These are phyloP conservation scores for Ploceus nigricollis DNA, from an alignment of 2,113 vertebrate genomes.

Conservation along the genomic window DNA sequence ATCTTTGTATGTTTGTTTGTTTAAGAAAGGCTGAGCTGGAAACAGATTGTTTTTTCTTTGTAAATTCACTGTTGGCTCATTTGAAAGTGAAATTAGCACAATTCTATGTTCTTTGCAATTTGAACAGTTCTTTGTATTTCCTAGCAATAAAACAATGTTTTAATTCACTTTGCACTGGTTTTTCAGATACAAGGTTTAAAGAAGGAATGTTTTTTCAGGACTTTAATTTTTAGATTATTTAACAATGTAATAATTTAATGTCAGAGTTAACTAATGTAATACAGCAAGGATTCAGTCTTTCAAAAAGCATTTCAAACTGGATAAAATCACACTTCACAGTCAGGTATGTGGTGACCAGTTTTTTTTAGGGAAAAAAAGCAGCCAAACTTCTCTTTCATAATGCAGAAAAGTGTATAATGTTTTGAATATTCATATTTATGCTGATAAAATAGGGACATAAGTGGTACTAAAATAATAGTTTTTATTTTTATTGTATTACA, in stretches of 20 bases:
- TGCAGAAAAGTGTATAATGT: neutral
- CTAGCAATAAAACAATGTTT: slow-evolving; percentile 2
- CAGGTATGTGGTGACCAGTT: neutral
- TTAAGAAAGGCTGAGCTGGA: neutral
- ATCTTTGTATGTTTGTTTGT: neutral
- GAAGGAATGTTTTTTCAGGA: neutral
- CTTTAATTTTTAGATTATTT: neutral
- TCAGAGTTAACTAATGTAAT: neutral
- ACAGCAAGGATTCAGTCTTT: neutral
- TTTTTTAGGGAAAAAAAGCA: neutral
- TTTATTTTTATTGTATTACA: neutral
- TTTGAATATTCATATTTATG: neutral
- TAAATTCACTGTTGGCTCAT: neutral
- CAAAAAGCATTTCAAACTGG: neutral
- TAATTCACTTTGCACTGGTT: neutral
- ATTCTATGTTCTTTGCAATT: neutral
- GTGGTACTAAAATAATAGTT: neutral
- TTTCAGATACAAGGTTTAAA: neutral
- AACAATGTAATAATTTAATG: neutral
- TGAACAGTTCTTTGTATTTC: neutral
- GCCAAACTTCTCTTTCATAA: neutral
- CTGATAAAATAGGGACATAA: neutral
- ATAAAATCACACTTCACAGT: neutral
- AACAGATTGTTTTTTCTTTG: neutral
- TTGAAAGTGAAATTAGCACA: neutral